These are phyloP conservation scores for Tympanoctomys barrerae DNA, from an alignment of 2,797 vertebrate genomes.

Conservation along the genomic window DNA sequence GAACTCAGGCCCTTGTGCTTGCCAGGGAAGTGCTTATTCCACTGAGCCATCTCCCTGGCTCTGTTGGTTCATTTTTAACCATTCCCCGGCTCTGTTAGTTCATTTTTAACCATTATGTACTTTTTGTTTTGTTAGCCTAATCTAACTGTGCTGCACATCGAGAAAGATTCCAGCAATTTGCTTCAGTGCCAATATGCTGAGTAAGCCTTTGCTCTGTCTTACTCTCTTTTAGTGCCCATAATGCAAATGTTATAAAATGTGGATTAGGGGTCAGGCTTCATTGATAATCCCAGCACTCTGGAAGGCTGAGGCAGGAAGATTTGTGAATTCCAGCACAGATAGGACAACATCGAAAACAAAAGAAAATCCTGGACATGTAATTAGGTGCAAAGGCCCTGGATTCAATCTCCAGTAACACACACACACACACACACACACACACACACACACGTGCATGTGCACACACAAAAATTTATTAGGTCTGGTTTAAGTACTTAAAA, in stretches of 20 bases:
- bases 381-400: not conserved
- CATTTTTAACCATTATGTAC: not conserved
- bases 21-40: too few relatives aligned
- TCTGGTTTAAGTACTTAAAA: not conserved
- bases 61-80: constrained; percentile 21
- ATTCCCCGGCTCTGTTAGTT: not conserved
- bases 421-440: not conserved
- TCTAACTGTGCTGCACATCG: not conserved
- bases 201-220: constrained; percentile 4
- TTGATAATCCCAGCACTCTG: not conserved
- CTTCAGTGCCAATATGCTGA: not conserved
- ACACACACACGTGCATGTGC: not conserved
- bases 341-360: not conserved
- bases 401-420: not conserved
- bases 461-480: not conserved
- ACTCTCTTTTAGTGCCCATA: not conserved
- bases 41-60: too few relatives aligned
- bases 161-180: not conserved
- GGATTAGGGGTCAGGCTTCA: not conserved
- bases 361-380: not conserved
- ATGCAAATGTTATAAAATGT: not conserved
- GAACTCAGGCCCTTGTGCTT: too few relatives aligned
- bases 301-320: not conserved
- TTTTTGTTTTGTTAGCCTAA: constrained; percentile 19
- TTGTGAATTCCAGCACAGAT: not conserved